These are phyloP conservation scores for Congeria kusceri DNA, from an alignment of 2,888 invertebrate genomes.

Conservation along the genomic window DNA sequence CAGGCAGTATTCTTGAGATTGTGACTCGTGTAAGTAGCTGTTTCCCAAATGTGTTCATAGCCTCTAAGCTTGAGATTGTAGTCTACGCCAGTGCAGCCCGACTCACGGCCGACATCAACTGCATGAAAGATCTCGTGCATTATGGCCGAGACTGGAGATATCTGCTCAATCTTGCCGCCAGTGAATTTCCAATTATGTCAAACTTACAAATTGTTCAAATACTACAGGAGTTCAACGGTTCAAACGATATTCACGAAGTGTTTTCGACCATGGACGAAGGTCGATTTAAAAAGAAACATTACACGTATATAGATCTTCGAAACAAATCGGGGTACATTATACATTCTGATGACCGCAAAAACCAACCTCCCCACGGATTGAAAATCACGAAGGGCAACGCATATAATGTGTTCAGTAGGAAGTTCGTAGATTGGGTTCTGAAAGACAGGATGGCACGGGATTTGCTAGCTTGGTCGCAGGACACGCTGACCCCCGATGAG, in stretches of 20 bases:
- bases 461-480: conserved; percentile 73
- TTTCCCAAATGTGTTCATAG: conserved; percentile 82
- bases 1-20: conserved; percentile 59
- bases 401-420: conserved; percentile 72
- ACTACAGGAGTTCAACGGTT: conserved; percentile 73
- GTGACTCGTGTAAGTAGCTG: conserved; percentile 70
- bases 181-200: conserved; percentile 78
- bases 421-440: conserved; percentile 74
- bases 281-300: conserved; percentile 47
- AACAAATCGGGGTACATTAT: conserved; percentile 42
- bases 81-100: conserved; percentile 73
- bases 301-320: conserved; percentile 47
- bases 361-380: conserved; percentile 64
- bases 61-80: conserved; percentile 72
- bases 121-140: conserved; percentile 70
- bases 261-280: conserved; percentile 36
- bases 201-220: conserved; percentile 79
- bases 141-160: conserved; percentile 72
- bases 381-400: conserved; percentile 77
- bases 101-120: conserved; percentile 76
- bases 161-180: conserved; percentile 79
- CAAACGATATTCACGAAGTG: conserved; percentile 76
- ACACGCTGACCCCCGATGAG: conserved; percentile 79
- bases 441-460: conserved; percentile 56
- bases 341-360: conserved; percentile 50